A percentile compares a stretch with the other conserved stretches of the same genome.
Evolutionary conservation across 2,113 vertebrate species (phyloP).

Genomic region (Telmatochromis brachygnathus): DNA sequence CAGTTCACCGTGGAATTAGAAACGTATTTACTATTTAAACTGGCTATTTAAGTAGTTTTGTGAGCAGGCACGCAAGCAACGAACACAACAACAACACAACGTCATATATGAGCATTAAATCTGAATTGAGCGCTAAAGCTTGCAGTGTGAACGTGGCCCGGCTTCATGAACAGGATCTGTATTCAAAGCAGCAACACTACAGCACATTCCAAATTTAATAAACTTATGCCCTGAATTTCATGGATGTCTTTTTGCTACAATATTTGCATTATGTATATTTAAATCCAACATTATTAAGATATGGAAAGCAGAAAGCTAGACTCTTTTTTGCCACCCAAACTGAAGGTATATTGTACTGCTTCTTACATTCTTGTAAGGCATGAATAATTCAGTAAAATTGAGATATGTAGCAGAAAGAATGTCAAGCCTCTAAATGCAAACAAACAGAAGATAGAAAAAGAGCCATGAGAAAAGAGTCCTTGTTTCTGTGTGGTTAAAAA

Average conservation of each 20-base stretch:
- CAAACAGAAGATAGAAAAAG: background rate
- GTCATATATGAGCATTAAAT: fast-evolving
- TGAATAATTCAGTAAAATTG: constrained; percentile 51
- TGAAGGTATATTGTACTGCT: background rate
- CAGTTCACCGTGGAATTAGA: background rate
- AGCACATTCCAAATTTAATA: background rate
- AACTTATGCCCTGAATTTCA: background rate
- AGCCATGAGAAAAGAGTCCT: background rate
- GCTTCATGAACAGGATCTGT: background rate
- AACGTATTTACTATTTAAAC: background rate
- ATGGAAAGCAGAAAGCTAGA: background rate
- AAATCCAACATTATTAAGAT: background rate
- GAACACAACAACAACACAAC: background rate
- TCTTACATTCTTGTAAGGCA: constrained; percentile 35
- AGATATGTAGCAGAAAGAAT: constrained; percentile 50
- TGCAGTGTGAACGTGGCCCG: background rate
- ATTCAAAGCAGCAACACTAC: background rate
- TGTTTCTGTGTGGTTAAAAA: background rate
- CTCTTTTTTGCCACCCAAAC: background rate
- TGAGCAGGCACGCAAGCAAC: background rate
- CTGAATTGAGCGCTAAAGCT: background rate
- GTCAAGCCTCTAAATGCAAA: constrained; percentile 25
- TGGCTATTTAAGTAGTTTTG: background rate
- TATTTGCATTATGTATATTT: background rate
- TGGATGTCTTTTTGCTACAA: background rate